Percentiles rank a stretch among this genome's conserved stretches.
Conservation (phyloP, 2,113 vertebrate genomes). For the Grammomys surdaster region DNA sequence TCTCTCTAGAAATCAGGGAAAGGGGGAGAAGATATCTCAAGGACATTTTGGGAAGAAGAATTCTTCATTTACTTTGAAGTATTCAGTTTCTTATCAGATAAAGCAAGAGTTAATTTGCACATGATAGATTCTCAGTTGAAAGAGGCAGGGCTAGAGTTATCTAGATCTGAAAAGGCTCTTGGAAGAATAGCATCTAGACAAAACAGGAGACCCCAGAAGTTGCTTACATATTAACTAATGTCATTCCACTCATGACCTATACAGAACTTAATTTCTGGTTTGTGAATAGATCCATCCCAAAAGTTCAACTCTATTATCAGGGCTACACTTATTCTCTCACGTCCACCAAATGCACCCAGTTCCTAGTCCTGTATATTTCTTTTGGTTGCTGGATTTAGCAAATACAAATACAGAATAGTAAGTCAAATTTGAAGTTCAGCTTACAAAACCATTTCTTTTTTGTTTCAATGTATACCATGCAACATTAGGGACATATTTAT, state of each 20-base stretch:
- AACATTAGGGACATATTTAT: neutral
- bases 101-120: constrained; percentile 71
- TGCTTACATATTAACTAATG: constrained; percentile 36
- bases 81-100: constrained; percentile 59
- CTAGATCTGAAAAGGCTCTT: constrained; percentile 64
- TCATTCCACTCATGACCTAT: constrained; percentile 63
- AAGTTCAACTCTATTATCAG: constrained; percentile 16
- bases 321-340: constrained; percentile 5
- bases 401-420: neutral
- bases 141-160: constrained; percentile 5
- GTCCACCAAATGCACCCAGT: neutral
- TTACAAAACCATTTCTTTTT: neutral
- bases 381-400: neutral
- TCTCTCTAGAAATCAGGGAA: neutral
- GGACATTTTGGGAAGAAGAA: constrained; percentile 56
- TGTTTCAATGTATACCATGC: neutral
- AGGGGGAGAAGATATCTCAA: neutral
- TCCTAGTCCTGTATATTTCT: neutral
- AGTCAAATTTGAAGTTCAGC: neutral
- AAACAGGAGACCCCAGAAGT: constrained; percentile 80
- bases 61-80: constrained; percentile 59
- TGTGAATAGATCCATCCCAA: constrained; percentile 60
- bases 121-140: constrained; percentile 47
- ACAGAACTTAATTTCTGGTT: constrained; percentile 68
- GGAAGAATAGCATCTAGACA: constrained; percentile 68